Evolutionary conservation across 2,113 vertebrate species (phyloP).

Genomic region (Hippopotamus amphibius): DNA sequence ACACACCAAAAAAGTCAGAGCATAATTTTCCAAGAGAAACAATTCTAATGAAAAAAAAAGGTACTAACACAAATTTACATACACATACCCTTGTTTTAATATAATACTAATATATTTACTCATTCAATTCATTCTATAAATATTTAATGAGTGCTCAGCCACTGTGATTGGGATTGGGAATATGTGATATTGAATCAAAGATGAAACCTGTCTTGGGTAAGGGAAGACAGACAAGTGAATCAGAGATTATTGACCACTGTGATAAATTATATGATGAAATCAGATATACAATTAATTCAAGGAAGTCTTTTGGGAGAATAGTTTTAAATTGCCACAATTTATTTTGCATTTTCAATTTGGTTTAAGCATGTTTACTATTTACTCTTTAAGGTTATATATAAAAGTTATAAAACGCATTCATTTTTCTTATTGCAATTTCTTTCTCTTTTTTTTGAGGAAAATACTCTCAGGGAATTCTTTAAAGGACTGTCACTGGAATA

Average conservation of each 20-base stretch:
- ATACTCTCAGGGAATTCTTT: neutral
- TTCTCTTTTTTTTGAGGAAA: neutral
- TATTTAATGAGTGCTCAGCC: neutral
- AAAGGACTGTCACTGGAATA: neutral
- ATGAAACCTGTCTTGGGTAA: neutral
- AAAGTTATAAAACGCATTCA: neutral
- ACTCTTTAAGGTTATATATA: neutral
- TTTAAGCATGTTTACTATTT: constrained; percentile 11
- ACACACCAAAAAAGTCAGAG: neutral
- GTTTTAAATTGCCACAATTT: neutral
- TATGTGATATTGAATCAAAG: neutral
- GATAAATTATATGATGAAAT: constrained; percentile 8
- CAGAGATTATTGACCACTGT: neutral
- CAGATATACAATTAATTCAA: neutral
- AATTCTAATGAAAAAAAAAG: neutral
- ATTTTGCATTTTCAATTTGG: neutral
- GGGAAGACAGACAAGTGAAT: neutral
- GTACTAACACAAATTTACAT: neutral
- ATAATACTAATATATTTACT: neutral
- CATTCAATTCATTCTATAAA: neutral
- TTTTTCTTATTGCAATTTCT: constrained; percentile 1
- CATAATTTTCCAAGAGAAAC: neutral
- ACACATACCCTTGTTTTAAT: neutral
- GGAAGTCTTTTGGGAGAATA: neutral
- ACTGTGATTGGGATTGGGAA: neutral